These are phyloP conservation scores for Eucera pruinosa DNA, from an alignment of 2,888 invertebrate genomes.

Conservation along the genomic window DNA sequence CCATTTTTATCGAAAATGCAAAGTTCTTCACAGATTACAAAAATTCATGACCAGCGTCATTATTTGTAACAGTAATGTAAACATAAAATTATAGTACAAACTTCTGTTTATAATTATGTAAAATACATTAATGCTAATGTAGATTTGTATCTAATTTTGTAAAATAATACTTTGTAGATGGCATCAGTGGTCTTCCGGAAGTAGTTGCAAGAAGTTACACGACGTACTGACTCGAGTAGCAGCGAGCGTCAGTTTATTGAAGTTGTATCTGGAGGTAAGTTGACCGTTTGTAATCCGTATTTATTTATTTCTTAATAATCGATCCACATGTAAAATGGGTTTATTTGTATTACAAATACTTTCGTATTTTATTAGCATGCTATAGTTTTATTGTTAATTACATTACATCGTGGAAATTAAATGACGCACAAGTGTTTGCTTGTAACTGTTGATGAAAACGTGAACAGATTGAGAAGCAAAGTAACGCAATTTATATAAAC, in stretches of 20 bases:
- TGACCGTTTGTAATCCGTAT: constrained; percentile 40
- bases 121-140: not conserved
- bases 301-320: constrained; percentile 16
- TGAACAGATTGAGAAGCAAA: not conserved
- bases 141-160: not conserved
- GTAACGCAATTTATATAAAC: constrained; percentile 8
- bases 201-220: constrained; percentile 13
- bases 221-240: constrained; percentile 1
- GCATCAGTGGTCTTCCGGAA: constrained; percentile 53
- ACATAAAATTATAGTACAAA: not conserved
- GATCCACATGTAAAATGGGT: constrained; percentile 17
- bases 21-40: constrained; percentile 2
- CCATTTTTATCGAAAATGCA: not conserved
- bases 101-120: not conserved
- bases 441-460: not conserved
- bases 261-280: constrained; percentile 47
- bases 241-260: constrained; percentile 42
- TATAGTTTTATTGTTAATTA: constrained; percentile 28
- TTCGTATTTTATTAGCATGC: not conserved
- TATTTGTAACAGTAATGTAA: not conserved
- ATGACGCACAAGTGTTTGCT: constrained; percentile 24
- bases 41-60: not conserved
- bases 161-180: constrained; percentile 11
- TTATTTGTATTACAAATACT: not conserved
- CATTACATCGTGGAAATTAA: constrained; percentile 20